Base-by-base conservation (phyloP, 2,888 invertebrate species). In the Calephelis perditalis region DNA sequence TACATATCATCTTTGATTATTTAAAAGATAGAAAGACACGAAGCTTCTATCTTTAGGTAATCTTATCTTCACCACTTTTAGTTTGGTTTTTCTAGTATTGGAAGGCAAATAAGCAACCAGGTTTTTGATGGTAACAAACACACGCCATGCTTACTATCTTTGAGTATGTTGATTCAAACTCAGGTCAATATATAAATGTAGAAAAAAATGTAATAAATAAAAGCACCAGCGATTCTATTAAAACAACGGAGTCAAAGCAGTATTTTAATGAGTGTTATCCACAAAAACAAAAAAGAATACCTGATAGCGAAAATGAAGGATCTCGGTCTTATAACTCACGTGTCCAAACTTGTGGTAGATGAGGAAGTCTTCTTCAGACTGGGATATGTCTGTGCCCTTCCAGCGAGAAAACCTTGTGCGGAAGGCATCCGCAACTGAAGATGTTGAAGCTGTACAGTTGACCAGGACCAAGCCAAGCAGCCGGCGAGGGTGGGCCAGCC, bases 331-430 rank as follows among this genome's bases (percentile, higher is more conserved):
- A 70, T 73, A 79, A 94, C 96, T 94, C 93, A 97, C 97, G 86
- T 96, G 95, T 82, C 97, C 97, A 84, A 97, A 97, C 92, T 97
- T 96, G 84, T 97, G 97, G 79, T 96, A 95, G 73, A 96, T 93
- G 68, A 97, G 92, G 82, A 96, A 97, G 73, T 96, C 95, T 86
- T 97, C 97, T 64, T 97, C 96, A 2, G 96, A 95, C 69, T 96
- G 96, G 63, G 96, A 95, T 84, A 97, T 96, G 76, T 94, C 95
- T 43, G 95, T 93, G 62, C 96, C 93, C 74, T 94, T 95, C 96
- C 97, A 96, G 73, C 95, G 93, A 66, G 96, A 95, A 78, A 96
- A 94, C 92, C 96, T 94, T 75, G 94, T 95, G 79, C 95, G 95
- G 82, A 97, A 95, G 68, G 95, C 95, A 77, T 97, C 96, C 74